Base-by-base conservation (phyloP, 2,797 vertebrate genomes). In the Anabacerthia variegaticeps region DNA sequence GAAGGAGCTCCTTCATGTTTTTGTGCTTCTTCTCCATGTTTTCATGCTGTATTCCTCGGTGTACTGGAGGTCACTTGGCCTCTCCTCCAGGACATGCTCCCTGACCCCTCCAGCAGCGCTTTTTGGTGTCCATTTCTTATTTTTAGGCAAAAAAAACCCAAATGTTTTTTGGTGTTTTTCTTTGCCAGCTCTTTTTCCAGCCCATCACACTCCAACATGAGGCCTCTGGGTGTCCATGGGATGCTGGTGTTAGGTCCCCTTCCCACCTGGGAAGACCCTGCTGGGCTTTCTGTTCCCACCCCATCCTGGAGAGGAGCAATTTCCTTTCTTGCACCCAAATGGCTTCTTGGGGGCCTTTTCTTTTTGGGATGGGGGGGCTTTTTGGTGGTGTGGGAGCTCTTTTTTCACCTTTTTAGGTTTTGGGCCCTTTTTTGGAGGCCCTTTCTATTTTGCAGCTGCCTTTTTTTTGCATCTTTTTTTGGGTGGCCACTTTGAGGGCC, bases 11-110 rank as follows among this genome's bases (percentile, higher is more conserved):
- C 8, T 36, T 8, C 14, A 1, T 20, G 2, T 23, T 59, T 54
- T 4, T 36, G 51, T 15, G 26, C 52, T 83, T 78, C 30, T 8
- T 85, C 56, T 54, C 74, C 14, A 7, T 26, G 36, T 27, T 67
- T 77, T 37, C 21, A 0, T 8, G 24, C 48, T 0, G 0, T 17
- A 3, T 34, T 52, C 46, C 1, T 36, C 39, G 0, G 0, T 8
- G 26, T 5, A 0, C 5, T 3, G 48, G 54, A 46, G 68, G 27
- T 52, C 7, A 3, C 3, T 14, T 13, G 72, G 36, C 19, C 21
- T n/a, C 44, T 58, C 20, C 74, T 66, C 12, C 3, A 9, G 63
- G 87, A 36, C 14, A 44, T 16, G 34, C 55, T 75, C 66, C 1
- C 9, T 52, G 0, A 10, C 36, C 52, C 48, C 56, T 49, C 36